phyloP scores from a whole-genome alignment of 2,888 invertebrate species.

The Syrista parreyssii region DNA sequence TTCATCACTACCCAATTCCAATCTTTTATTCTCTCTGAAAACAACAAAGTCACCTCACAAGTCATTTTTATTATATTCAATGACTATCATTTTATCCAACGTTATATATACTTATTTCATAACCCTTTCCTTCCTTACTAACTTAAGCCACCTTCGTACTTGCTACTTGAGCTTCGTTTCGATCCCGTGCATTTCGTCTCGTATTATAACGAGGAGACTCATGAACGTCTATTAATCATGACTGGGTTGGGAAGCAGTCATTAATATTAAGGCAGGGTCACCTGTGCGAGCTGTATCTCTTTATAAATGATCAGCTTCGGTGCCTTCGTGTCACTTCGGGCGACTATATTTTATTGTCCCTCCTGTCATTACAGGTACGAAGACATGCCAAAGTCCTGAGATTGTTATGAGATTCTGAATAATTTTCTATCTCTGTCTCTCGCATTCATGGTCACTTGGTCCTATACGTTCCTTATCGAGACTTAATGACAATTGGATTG shows the following conservation, averaged over 20 bases:
- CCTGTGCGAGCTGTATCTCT: conserved; percentile 40
- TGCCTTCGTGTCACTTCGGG: conserved; percentile 41
- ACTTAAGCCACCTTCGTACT: background rate
- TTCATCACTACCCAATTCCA: background rate
- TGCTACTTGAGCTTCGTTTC: background rate
- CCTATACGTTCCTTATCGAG: background rate
- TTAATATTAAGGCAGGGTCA: conserved; percentile 54
- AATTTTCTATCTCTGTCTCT: background rate
- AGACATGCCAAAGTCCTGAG: conserved; percentile 2
- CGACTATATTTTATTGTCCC: conserved; percentile 49
- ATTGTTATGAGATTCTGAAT: conserved; percentile 1
- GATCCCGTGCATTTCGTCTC: background rate
- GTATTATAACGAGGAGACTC: conserved; percentile 15
- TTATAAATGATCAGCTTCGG: conserved; percentile 51
- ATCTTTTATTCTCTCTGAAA: background rate
- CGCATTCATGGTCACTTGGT: background rate
- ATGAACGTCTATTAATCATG: conserved; percentile 53
- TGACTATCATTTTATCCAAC: background rate
- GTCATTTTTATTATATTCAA: background rate
- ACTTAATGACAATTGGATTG: conserved; percentile 1
- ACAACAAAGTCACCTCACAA: background rate
- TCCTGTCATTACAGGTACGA: background rate
- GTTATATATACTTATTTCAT: background rate
- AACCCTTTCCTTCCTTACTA: background rate
- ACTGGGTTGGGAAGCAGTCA: conserved; percentile 45